Percentiles rank a stretch among this genome's conserved stretches.
Evolutionary conservation across 2,113 vertebrate species (phyloP).

Genomic region (Rhynchomys soricoides): DNA sequence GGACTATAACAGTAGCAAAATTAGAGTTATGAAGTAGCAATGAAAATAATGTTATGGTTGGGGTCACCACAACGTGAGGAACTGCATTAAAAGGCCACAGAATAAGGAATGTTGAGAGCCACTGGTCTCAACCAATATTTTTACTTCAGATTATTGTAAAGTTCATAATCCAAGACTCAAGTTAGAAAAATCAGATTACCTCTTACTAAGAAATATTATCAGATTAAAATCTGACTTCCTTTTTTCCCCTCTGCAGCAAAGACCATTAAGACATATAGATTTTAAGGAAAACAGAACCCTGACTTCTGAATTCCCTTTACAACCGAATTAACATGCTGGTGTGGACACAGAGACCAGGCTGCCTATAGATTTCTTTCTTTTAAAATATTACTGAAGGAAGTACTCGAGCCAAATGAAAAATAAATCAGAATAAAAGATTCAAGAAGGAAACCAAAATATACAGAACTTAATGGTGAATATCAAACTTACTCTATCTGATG

Average conservation of each 20-base stretch:
- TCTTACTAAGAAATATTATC: conserved; percentile 7
- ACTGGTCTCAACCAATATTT: background rate
- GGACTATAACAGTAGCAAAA: background rate
- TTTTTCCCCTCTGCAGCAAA: background rate
- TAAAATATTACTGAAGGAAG: conserved; percentile 3
- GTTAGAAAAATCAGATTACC: background rate
- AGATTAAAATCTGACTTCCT: background rate
- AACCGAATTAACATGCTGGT: background rate
- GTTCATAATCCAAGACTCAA: background rate
- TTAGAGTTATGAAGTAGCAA: background rate
- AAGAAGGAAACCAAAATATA: background rate
- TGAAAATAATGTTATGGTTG: background rate
- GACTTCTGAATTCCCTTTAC: background rate
- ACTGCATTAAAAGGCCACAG: background rate
- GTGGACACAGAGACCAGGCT: background rate
- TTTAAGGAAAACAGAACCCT: conserved; percentile 15
- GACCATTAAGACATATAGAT: background rate
- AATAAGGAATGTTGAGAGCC: background rate
- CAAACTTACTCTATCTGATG: background rate
- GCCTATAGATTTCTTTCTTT: background rate
- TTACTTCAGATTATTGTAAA: conserved; percentile 24
- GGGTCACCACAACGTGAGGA: background rate
- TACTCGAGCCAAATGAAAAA: conserved; percentile 24
- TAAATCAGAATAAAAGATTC: conserved; percentile 35
- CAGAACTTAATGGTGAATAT: background rate